Evolutionary conservation across 2,888 invertebrate genomes (phyloP).

Genomic region (Ctenicera cuprea): DNA sequence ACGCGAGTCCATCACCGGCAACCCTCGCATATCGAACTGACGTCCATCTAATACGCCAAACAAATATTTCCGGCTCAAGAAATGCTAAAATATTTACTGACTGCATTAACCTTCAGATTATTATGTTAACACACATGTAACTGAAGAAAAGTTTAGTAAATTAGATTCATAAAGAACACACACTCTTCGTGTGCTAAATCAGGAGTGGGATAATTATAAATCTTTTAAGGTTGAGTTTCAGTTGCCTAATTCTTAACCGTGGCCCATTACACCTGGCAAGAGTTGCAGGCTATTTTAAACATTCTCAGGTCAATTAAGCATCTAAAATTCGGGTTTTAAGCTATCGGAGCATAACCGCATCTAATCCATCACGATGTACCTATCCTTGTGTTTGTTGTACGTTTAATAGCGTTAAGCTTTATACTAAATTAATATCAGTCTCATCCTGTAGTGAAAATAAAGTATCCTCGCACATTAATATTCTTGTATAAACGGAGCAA

Average conservation of each 20-base stretch:
- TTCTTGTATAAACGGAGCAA: slow-evolving; percentile 34
- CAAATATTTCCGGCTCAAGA: slow-evolving; percentile 58
- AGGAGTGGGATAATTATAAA: too few species aligned
- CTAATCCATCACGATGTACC: slow-evolving; percentile 17
- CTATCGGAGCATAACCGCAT: neutral
- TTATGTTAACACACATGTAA: neutral
- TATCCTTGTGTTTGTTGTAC: slow-evolving; percentile 4
- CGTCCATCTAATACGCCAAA: slow-evolving; percentile 55
- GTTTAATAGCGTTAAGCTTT: slow-evolving; percentile 26
- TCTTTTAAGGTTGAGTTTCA: too few species aligned
- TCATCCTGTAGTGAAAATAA: slow-evolving; percentile 23
- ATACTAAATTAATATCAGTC: slow-evolving; percentile 32
- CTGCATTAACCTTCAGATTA: slow-evolving; percentile 13
- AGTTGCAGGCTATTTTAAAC: too few species aligned
- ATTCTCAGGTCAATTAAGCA: too few species aligned
- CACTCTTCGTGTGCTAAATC: neutral
- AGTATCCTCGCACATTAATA: slow-evolving; percentile 29
- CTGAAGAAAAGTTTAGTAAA: neutral
- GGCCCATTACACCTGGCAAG: too few species aligned
- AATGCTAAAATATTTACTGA: slow-evolving; percentile 40
- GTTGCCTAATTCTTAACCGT: too few species aligned
- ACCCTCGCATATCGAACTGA: slow-evolving; percentile 50
- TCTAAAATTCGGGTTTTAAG: too few species aligned
- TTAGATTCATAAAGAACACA: neutral
- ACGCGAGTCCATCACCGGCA: slow-evolving; percentile 55